Evolutionary conservation across 2,888 invertebrate genomes (phyloP).

Genomic region (Drosophila imparisetae): DNA sequence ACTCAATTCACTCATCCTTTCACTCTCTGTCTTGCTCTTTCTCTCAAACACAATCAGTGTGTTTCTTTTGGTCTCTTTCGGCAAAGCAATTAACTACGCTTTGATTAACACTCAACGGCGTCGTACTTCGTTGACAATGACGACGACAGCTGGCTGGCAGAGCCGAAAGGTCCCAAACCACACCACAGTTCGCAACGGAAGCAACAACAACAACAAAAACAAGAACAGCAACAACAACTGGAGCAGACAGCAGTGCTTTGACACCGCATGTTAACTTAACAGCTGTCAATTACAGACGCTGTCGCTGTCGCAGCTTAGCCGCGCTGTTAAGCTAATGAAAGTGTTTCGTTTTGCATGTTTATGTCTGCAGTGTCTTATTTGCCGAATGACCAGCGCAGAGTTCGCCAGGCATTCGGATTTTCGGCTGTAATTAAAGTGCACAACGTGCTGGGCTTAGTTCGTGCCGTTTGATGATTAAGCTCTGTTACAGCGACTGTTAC

Average conservation of each 20-base stretch:
- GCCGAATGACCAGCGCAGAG: constrained; percentile 31
- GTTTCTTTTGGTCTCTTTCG: constrained; percentile 71
- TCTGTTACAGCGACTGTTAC: constrained; percentile 31
- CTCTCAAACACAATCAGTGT: constrained; percentile 64
- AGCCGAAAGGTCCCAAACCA: constrained; percentile 20
- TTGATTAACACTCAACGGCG: constrained; percentile 79
- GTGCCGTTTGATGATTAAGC: constrained; percentile 55
- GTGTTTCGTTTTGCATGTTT: constrained; percentile 14
- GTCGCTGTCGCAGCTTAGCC: constrained; percentile 33
- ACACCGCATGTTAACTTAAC: constrained; percentile 68
- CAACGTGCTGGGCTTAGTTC: constrained; percentile 60
- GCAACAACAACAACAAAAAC: constrained; percentile 9
- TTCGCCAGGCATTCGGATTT: constrained; percentile 31
- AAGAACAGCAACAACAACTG: constrained; percentile 9
- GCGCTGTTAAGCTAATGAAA: constrained; percentile 58
- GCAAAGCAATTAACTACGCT: constrained; percentile 81
- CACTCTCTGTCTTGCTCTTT: background rate
- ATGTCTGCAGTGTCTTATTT: constrained; percentile 1
- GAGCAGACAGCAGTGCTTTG: constrained; percentile 40
- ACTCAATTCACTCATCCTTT: constrained; percentile 1
- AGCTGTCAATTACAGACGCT: constrained; percentile 72
- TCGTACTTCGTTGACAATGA: constrained; percentile 66
- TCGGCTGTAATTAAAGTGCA: constrained; percentile 71
- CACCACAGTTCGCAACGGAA: constrained; percentile 22
- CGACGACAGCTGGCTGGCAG: constrained; percentile 68